phyloP scores from a whole-genome alignment of 2,888 invertebrate species.

The Taenaris catops region DNA sequence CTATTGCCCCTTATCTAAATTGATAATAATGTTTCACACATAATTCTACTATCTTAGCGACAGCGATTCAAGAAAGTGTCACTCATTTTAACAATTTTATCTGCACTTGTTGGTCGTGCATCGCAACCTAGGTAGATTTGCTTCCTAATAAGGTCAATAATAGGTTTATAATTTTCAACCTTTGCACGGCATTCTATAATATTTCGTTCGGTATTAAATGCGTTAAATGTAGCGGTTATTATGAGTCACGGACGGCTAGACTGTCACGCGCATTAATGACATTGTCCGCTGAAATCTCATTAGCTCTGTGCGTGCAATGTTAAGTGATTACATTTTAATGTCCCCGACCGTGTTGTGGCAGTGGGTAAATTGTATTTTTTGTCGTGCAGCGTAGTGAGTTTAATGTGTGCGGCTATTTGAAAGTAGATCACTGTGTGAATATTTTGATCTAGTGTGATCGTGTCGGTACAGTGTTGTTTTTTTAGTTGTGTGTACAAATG shows the following conservation, averaged over 20 bases:
- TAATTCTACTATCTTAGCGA: conserved; percentile 59
- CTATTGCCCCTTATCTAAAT: conserved; percentile 66
- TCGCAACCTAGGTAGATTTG: no score
- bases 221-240: conserved; percentile 55
- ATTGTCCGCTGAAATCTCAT: conserved; percentile 71
- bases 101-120: conserved; percentile 39
- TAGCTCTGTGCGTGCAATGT: conserved; percentile 70
- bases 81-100: conserved; percentile 58
- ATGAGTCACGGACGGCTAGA: conserved; percentile 63
- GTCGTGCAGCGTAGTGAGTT: conserved; percentile 42
- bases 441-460: conserved; percentile 35
- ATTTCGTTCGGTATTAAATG: conserved; percentile 36
- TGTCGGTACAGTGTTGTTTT: conserved; percentile 39
- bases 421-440: conserved; percentile 43
- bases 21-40: conserved; percentile 64
- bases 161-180: no score
- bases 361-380: conserved; percentile 53
- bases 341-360: conserved; percentile 43
- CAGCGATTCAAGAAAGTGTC: conserved; percentile 59
- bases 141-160: no score
- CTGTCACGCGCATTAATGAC: conserved; percentile 64
- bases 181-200: conserved; percentile 35
- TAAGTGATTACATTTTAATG: conserved; percentile 73
- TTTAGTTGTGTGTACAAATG: conserved; percentile 44
- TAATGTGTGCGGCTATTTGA: conserved; percentile 46